Percentiles rank a stretch among this genome's conserved stretches.
phyloP scores from a whole-genome alignment of 2,797 vertebrate species.

The Helarctos malayanus region DNA sequence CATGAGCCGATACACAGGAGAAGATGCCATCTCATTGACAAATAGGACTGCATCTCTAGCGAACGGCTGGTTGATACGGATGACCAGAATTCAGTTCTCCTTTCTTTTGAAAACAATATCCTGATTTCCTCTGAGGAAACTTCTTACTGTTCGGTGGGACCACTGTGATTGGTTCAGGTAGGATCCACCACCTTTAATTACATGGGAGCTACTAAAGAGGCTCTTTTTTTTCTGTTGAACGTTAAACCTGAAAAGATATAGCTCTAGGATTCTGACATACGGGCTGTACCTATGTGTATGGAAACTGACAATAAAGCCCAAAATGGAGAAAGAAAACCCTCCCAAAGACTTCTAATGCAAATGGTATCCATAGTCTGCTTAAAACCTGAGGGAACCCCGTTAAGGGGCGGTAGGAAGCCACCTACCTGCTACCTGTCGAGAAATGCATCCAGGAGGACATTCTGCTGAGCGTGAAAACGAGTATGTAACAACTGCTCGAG shows the following conservation, averaged over 20 bases:
- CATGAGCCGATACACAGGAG: neutral
- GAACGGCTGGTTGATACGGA: neutral
- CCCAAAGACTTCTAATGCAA: neutral
- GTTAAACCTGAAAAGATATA: neutral
- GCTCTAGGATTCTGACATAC: neutral
- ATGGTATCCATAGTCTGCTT: neutral
- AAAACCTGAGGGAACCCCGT: neutral
- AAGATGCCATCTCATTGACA: neutral
- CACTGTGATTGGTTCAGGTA: neutral
- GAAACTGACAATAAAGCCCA: neutral
- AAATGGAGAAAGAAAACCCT: neutral
- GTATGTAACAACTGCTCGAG: neutral
- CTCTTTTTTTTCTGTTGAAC: neutral
- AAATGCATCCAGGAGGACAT: neutral
- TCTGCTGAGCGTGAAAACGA: neutral
- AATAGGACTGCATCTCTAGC: neutral
- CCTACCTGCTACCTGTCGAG: neutral
- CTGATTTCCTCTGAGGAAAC: neutral
- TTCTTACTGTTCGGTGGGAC: neutral
- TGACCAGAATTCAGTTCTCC: neutral
- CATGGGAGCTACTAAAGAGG: neutral
- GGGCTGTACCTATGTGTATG: neutral
- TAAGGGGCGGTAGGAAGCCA: neutral
- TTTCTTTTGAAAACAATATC: neutral
- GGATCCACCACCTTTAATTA: neutral